Percentiles rank a stretch among this genome's conserved stretches.
phyloP scores from a whole-genome alignment of 2,797 vertebrate species.

The Pangasius macronema region DNA sequence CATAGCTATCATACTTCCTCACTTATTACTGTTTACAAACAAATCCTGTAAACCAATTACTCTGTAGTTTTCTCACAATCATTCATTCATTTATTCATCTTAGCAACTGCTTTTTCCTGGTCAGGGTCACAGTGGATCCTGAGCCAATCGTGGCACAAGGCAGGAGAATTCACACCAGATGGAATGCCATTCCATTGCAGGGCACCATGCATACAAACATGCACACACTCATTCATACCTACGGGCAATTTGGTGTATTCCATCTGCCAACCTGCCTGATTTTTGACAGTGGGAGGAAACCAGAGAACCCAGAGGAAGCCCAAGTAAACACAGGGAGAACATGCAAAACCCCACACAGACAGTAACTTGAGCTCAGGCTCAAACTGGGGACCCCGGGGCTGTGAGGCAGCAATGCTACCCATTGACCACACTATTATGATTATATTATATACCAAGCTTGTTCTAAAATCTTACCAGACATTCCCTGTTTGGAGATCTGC shows the following conservation, averaged over 20 bases:
- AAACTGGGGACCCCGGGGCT: neutral
- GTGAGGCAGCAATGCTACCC: neutral
- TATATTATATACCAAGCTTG: neutral
- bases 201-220: neutral
- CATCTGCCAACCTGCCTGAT: neutral
- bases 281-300: neutral
- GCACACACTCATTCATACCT: neutral
- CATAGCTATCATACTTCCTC: neutral
- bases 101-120: too few species aligned
- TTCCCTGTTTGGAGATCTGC: conserved; percentile 98
- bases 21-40: neutral
- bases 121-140: neutral
- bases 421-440: neutral
- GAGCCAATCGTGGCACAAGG: neutral
- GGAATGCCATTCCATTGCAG: neutral
- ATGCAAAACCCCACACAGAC: neutral
- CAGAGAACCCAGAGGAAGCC: neutral
- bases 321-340: neutral
- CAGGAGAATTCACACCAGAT: neutral
- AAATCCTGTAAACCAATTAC: neutral
- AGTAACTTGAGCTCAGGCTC: neutral
- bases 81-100: neutral
- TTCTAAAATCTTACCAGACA: conserved; percentile 84
- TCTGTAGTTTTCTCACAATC: neutral
- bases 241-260: neutral